A percentile compares a stretch with the other conserved stretches of the same genome.
These are phyloP conservation scores for Antidorcas marsupialis DNA, from an alignment of 2,113 vertebrate genomes.

Conservation along the genomic window DNA sequence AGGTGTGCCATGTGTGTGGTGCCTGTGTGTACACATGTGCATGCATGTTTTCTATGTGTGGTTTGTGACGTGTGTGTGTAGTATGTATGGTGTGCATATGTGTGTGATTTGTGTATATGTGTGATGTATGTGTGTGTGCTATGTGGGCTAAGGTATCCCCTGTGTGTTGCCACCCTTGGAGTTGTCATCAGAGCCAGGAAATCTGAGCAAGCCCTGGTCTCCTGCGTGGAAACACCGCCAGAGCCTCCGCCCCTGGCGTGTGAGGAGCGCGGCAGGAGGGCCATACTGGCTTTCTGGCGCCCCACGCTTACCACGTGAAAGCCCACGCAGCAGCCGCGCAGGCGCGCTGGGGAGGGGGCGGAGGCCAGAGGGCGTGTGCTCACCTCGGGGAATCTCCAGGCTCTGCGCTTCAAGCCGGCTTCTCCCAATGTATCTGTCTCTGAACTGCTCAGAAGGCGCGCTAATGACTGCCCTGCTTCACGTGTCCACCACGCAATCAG, in stretches of 20 bases:
- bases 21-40: background rate
- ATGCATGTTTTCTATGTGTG: background rate
- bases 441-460: constrained; percentile 58
- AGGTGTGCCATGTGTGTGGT: too few relatives aligned
- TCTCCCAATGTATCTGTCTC: constrained; percentile 21
- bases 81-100: background rate
- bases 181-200: background rate
- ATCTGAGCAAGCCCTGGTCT: background rate
- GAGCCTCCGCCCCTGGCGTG: accelerated
- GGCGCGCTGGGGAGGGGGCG: accelerated
- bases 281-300: accelerated
- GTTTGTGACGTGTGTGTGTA: background rate
- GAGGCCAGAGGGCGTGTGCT: background rate
- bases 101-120: background rate
- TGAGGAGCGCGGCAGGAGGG: accelerated
- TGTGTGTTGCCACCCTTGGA: accelerated
- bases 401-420: constrained; percentile 18
- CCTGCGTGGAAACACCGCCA: accelerated
- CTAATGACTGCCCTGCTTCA: background rate
- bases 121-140: background rate
- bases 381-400: background rate
- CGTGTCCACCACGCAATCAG: constrained; percentile 9
- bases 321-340: accelerated
- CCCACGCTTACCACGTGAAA: accelerated
- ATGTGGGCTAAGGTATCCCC: too few relatives aligned